A percentile compares a stretch with the other conserved stretches of the same genome.
Evolutionary conservation across 2,888 invertebrate species (phyloP).

Genomic region (Opisthograptis luteolata): DNA sequence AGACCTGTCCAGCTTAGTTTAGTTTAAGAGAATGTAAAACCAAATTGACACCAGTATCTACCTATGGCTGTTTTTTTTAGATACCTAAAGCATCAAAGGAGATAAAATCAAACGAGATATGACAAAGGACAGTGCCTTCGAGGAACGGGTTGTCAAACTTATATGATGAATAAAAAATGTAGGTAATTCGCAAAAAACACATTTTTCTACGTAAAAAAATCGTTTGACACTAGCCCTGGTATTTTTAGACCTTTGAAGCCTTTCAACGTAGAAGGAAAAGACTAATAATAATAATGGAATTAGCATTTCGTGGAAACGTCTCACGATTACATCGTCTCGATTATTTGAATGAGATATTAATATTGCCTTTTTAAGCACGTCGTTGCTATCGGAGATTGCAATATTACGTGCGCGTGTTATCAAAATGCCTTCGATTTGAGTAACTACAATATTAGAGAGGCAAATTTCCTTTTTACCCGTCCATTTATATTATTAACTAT

Average conservation of each 20-base stretch:
- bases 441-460: too few relatives aligned
- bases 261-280: background rate
- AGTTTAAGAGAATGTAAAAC: too few relatives aligned
- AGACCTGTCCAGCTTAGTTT: too few relatives aligned
- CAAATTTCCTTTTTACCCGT: too few relatives aligned
- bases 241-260: conserved; percentile 1
- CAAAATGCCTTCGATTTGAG: conserved; percentile 7
- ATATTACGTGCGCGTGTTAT: conserved; percentile 9
- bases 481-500: too few relatives aligned
- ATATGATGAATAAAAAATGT: too few relatives aligned
- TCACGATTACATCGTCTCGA: conserved; percentile 7
- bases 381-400: conserved; percentile 11
- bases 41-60: too few relatives aligned
- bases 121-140: too few relatives aligned
- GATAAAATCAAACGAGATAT: too few relatives aligned
- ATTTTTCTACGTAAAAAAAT: background rate
- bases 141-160: too few relatives aligned
- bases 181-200: background rate
- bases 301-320: conserved; percentile 6
- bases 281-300: conserved; percentile 12
- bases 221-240: background rate
- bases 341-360: conserved; percentile 18
- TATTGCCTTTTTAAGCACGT: conserved; percentile 9
- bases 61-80: too few relatives aligned
- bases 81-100: too few relatives aligned